A percentile compares a stretch with the other conserved stretches of the same genome.
Conservation (phyloP, 2,797 vertebrate genomes). For the Sebastes glaucus region DNA sequence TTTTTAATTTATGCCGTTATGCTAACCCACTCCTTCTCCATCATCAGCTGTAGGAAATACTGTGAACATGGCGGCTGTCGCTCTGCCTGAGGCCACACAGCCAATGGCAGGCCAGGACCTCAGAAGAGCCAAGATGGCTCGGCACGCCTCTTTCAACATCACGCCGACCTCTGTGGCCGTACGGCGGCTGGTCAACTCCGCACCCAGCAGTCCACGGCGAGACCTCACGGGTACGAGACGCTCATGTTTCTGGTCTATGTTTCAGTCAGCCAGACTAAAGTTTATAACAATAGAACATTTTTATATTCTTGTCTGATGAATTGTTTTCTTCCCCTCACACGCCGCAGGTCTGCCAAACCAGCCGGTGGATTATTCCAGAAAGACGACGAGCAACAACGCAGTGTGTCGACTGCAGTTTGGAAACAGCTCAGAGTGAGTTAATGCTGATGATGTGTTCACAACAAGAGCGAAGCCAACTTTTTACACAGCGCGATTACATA, state of each 20-base stretch:
- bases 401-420: conserved; percentile 83
- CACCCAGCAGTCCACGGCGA: conserved; percentile 85
- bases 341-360: conserved; percentile 61
- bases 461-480: too few species aligned
- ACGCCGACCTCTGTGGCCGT: conserved; percentile 65
- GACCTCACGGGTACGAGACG: conserved; percentile 73
- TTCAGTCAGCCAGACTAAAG: neutral
- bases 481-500: too few species aligned
- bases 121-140: conserved; percentile 77
- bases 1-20: neutral
- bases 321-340: fast-evolving
- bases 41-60: conserved; percentile 16
- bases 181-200: conserved; percentile 85
- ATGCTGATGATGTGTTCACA: neutral
- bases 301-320: neutral
- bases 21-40: neutral
- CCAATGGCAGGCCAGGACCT: conserved; percentile 4
- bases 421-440: conserved; percentile 82
- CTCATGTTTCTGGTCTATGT: too few species aligned
- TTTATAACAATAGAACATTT: neutral
- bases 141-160: conserved; percentile 83
- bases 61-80: neutral
- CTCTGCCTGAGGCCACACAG: neutral
- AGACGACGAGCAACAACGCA: conserved; percentile 61
- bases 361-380: conserved; percentile 83